Evolutionary conservation across 2,888 invertebrate species (phyloP).

Genomic region (Lycaena phlaeas): DNA sequence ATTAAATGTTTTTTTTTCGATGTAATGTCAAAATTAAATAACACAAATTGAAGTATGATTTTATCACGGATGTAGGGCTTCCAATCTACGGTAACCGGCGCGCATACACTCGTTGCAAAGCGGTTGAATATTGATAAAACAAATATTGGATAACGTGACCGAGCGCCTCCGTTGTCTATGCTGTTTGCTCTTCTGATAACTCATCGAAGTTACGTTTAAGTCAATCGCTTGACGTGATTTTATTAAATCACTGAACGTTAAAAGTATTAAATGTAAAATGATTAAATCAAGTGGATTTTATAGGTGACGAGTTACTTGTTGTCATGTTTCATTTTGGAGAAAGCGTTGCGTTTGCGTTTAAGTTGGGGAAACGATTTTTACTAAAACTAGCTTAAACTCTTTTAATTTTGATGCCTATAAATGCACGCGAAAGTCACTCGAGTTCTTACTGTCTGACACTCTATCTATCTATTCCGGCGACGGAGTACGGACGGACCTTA

Average conservation of each 20-base stretch:
- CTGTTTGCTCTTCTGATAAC: constrained; percentile 29
- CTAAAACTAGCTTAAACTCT: too few relatives aligned
- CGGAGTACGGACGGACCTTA: too few relatives aligned
- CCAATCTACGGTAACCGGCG: constrained; percentile 7
- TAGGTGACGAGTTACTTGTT: too few relatives aligned
- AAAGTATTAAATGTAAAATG: not conserved
- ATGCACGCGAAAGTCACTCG: too few relatives aligned
- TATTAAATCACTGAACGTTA: not conserved
- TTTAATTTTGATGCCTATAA: too few relatives aligned
- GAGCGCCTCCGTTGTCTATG: constrained; percentile 30
- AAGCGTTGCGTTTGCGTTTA: too few relatives aligned
- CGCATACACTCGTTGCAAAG: constrained; percentile 28
- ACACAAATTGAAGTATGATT: constrained; percentile 6
- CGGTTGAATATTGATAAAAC: constrained; percentile 61
- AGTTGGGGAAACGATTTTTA: too few relatives aligned
- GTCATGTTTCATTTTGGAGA: too few relatives aligned
- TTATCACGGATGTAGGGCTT: constrained; percentile 4
- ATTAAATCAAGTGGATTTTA: too few relatives aligned
- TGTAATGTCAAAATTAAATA: not conserved
- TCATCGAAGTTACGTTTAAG: constrained; percentile 18
- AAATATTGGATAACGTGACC: constrained; percentile 57
- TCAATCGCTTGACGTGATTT: not conserved
- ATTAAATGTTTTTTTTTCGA: too few relatives aligned
- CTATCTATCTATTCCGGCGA: too few relatives aligned
- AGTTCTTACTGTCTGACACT: too few relatives aligned